Evolutionary conservation across 2,888 invertebrate species (phyloP), one percentile per base, ranked within the genome.

Genomic region (Agriopis marginaria): DNA sequence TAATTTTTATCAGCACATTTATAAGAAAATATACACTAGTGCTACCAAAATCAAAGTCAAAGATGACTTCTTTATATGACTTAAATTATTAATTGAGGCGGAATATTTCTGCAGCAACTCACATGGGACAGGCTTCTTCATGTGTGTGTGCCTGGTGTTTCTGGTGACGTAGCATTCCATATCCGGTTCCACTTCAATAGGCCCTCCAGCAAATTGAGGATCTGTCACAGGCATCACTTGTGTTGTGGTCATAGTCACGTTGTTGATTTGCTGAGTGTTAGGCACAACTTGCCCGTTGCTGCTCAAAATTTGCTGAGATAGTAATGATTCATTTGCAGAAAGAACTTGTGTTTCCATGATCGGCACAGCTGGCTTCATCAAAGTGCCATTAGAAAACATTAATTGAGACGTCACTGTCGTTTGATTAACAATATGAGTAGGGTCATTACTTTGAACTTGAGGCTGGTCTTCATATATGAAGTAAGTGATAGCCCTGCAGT

Each of bases 401-500:
- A 32, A 42, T 49, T 68, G 68, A 44, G 64, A 56, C n/a, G 54
- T 62, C 32, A 63, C 40, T 4, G 17, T 49, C 0, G 64, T 53
- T 23, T 60, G 63, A n/a, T 59, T 63, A 32, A 51, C 10, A 10
- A 44, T 59, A 54, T 60, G 63, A 6, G 59, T 63, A 5, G 50
- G 63, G 17, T 14, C 47, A 40, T 60, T 12, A 42, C 42, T 23
- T 51, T 47, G 40, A 17, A 32, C 10, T 50, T 23, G 58, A 7
- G 49, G 63, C 42, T 71, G 14, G 4, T 68, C 63, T 17, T 69
- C 63, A 54, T 71, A 70, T 55, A 75, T 75, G 32, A 77, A 76
- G 55, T 73, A 74, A n/a, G 74, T 74, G 9, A 78, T 75, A 12
- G 71, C 66, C 14, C 63, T 60, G 42, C 78, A 78, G 17, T 78